Conservation (phyloP, 2,888 invertebrate species). For the Physocephala rufipes region DNA sequence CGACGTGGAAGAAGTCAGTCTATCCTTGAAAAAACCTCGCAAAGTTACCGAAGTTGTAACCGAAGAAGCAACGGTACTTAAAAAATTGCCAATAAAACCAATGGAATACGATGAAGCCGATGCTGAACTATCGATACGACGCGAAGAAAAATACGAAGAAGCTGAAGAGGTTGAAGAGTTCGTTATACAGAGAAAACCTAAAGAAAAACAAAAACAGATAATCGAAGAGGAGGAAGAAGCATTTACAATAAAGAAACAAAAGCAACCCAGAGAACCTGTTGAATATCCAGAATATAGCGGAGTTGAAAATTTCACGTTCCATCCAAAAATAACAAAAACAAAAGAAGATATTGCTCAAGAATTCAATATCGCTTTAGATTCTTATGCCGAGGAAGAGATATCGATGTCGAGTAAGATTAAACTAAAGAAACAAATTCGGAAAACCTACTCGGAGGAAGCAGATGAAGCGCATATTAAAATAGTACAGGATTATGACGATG, state of each 20-base stretch:
- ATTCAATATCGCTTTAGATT: constrained; percentile 85
- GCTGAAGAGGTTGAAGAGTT: constrained; percentile 69
- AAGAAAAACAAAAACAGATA: constrained; percentile 66
- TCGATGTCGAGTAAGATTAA: constrained; percentile 86
- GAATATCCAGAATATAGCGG: constrained; percentile 79
- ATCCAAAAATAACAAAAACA: constrained; percentile 78
- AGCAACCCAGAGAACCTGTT: constrained; percentile 72
- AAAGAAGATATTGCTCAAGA: constrained; percentile 91
- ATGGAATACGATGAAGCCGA: constrained; percentile 60
- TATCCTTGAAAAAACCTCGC: constrained; percentile 63
- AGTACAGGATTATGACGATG: constrained; percentile 71
- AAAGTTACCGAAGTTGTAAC: constrained; percentile 65
- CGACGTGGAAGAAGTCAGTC: constrained; percentile 61
- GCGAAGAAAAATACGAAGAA: constrained; percentile 62
- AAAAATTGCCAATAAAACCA: constrained; percentile 57
- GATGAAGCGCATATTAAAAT: constrained; percentile 80
- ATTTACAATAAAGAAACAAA: constrained; percentile 79
- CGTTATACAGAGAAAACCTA: constrained; percentile 67
- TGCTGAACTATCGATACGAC: constrained; percentile 63
- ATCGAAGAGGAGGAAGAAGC: constrained; percentile 73
- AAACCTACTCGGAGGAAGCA: constrained; percentile 80
- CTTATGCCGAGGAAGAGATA: constrained; percentile 88
- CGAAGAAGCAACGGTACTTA: constrained; percentile 63
- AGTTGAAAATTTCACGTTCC: constrained; percentile 81
- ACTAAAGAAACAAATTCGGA: constrained; percentile 77